phyloP scores from a whole-genome alignment of 2,113 vertebrate genomes.

The Alectura lathami region DNA sequence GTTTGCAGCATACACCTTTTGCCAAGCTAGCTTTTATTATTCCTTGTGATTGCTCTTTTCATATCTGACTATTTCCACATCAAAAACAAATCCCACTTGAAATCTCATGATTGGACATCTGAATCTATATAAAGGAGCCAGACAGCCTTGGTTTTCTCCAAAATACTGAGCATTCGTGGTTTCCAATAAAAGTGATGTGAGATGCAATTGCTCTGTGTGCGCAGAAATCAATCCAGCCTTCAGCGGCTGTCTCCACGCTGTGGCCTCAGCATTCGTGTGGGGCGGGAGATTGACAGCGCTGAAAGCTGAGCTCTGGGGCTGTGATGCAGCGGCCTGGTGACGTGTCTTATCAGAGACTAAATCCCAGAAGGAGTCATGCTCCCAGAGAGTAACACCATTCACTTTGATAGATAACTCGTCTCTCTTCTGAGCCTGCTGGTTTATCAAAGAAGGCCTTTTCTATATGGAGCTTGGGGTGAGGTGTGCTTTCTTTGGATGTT shows the following conservation, averaged over 20 bases:
- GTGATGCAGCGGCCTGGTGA: background rate
- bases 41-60: background rate
- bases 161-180: background rate
- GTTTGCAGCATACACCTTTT: background rate
- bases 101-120: background rate
- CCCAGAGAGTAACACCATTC: background rate
- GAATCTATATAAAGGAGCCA: background rate
- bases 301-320: background rate
- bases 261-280: accelerated
- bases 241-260: accelerated
- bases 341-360: accelerated
- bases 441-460: accelerated
- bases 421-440: accelerated
- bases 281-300: background rate
- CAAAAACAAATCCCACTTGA: background rate
- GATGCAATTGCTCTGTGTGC: background rate
- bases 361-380: background rate
- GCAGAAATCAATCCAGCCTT: background rate
- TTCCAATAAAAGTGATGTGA: background rate
- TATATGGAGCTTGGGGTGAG: background rate
- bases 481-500: background rate
- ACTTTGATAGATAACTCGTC: background rate
- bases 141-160: background rate
- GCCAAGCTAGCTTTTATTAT: background rate
- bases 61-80: background rate